Evolutionary conservation across 2,797 vertebrate species (phyloP).

Genomic region (Gymnothorax reevesii): DNA sequence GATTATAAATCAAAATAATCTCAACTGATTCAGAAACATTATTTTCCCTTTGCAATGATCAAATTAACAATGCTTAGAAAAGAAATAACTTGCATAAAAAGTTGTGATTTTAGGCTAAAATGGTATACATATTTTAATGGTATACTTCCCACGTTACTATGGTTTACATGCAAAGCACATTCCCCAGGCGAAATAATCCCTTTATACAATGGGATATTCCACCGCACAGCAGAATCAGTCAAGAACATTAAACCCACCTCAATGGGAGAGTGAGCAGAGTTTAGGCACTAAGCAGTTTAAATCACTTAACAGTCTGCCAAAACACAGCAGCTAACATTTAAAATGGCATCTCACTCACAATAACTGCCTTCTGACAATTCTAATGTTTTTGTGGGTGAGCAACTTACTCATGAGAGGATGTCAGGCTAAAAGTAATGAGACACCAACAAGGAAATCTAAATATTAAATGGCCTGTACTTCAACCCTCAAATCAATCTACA

Average conservation of each 20-base stretch:
- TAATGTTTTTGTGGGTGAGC: conserved; percentile 7
- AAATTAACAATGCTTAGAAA: not conserved
- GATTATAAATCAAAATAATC: not conserved
- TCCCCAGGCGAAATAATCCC: not conserved
- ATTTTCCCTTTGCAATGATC: not conserved
- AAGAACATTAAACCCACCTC: not conserved
- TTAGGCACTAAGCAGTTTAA: not conserved
- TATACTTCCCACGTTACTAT: not conserved
- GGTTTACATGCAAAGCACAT: not conserved
- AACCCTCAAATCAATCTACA: not conserved
- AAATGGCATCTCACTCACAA: conserved; percentile 4
- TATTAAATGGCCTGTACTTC: not conserved
- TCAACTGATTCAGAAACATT: not conserved
- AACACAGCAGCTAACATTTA: conserved; percentile 5
- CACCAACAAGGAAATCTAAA: not conserved
- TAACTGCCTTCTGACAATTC: not conserved
- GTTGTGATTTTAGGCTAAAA: not conserved
- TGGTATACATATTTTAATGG: not conserved
- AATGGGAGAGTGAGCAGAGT: not conserved
- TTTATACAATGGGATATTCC: not conserved
- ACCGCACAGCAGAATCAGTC: not conserved
- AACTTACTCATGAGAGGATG: not conserved
- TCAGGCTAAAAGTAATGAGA: conserved; percentile 1
- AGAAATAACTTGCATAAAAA: not conserved
- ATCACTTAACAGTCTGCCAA: not conserved